phyloP scores from a whole-genome alignment of 2,888 invertebrate species.

The Xestia sexstrigata region DNA sequence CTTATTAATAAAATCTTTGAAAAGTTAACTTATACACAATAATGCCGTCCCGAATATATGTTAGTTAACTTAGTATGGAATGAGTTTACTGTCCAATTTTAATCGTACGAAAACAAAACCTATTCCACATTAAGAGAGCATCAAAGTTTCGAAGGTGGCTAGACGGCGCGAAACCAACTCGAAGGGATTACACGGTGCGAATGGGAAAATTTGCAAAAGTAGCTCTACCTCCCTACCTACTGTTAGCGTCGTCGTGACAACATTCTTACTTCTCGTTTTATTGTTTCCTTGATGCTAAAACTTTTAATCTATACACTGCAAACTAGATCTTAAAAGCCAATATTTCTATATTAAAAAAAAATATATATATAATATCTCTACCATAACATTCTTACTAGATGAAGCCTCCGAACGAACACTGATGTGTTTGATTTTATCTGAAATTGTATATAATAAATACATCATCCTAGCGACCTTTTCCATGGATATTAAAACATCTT shows the following conservation, averaged over 20 bases:
- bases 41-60: too few species aligned
- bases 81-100: background rate
- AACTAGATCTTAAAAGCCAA: background rate
- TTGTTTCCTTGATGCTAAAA: conserved; percentile 3
- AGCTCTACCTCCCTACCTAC: conserved; percentile 8
- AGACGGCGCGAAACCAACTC: conserved; percentile 77
- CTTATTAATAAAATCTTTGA: too few species aligned
- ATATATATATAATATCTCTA: too few species aligned
- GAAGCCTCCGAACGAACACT: background rate
- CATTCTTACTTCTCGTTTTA: conserved; percentile 26
- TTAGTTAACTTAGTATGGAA: background rate
- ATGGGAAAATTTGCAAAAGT: conserved; percentile 75
- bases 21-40: background rate
- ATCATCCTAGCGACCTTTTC: conserved; percentile 51
- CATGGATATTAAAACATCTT: conserved; percentile 63
- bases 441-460: conserved; percentile 51
- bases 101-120: conserved; percentile 45
- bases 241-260: conserved; percentile 32
- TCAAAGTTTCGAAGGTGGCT: conserved; percentile 72
- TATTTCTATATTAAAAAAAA: too few species aligned
- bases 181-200: conserved; percentile 78
- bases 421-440: conserved; percentile 47
- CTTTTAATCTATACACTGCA: background rate
- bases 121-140: conserved; percentile 69
- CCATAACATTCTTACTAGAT: background rate